phyloP scores from a whole-genome alignment of 2,888 invertebrate genomes.

The Oligia latruncula region DNA sequence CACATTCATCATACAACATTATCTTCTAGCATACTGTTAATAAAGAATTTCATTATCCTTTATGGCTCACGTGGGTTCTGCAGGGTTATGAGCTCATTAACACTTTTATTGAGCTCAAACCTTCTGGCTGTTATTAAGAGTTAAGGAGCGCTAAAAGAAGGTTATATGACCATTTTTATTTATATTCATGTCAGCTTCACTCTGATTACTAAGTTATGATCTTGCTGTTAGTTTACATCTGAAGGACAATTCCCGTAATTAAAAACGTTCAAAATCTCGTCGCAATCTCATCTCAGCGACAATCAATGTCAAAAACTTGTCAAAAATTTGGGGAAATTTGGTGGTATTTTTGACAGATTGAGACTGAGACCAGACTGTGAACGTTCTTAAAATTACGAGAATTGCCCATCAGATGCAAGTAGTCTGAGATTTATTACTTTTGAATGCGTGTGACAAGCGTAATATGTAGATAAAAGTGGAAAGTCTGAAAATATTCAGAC shows the following conservation, averaged over 20 bases:
- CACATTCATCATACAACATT: conserved; percentile 48
- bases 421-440: not conserved
- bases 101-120: conserved; percentile 72
- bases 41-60: conserved; percentile 80
- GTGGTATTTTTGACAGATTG: not conserved
- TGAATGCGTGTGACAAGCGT: not conserved
- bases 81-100: conserved; percentile 71
- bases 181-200: conserved; percentile 35
- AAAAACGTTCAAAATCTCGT: not conserved
- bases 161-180: conserved; percentile 51
- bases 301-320: not conserved
- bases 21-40: conserved; percentile 62
- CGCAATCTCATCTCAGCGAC: not conserved
- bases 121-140: conserved; percentile 68
- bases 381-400: not conserved
- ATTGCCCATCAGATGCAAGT: not conserved
- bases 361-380: not conserved
- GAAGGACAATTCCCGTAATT: not conserved
- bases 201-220: conserved; percentile 48
- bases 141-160: conserved; percentile 63
- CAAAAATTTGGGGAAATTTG: not conserved
- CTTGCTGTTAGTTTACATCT: not conserved
- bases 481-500: not conserved
- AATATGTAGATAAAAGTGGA: not conserved
- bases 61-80: conserved; percentile 70